Evolutionary conservation across 1,140 invertebrate species (phyloP), one percentile per base, ranked within the genome.

Genomic region (Zaprionus davidi): DNA sequence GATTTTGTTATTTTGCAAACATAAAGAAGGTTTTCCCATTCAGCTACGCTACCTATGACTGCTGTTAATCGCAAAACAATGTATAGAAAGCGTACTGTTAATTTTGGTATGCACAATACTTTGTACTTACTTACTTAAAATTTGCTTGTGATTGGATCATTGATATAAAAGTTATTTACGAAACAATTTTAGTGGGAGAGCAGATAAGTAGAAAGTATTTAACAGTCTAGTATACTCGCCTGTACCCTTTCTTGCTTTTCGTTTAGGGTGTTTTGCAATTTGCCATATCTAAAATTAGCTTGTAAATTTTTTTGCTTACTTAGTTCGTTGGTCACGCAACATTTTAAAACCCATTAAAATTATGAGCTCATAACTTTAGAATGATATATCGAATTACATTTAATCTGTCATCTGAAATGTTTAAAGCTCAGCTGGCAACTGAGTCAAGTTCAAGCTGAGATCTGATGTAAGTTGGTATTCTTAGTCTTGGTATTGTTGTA

Each of bases 261-360:
- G 9, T 24, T 51, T 51, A 51, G 20, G 20, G 20, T 24, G 5
- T 51, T 51, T 51, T 5, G 46, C 46, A 49, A 49, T 49, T 49
- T 11, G 46, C 20, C 46, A 22, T 49, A 22, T 11, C 46, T 24
- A 51, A 51, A 51, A 24, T 24, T 51, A 51, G 46, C 20, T 17
- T 46, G 6, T 7, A 46, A 2, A 26, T 24, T 60, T 13, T 68
- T 24, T 17, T 38, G 7, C 24, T 38, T 46, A 46, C 41, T 24
- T 20, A 24, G 20, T 13, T 24, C 20, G 20, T 13, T 51, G 22
- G 46, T 24, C 46, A 51, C 46, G 46, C 46, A 51, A 51, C 46
- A 17, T 51, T 51, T 51, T 51, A 51, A 24, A 51, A 12, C 46
- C 11, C 22, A 51, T 51, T 51, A 51, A 51, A 51, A 51, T 51